Conservation (phyloP, 2,113 vertebrate species). For the Sinosuthora webbiana region DNA sequence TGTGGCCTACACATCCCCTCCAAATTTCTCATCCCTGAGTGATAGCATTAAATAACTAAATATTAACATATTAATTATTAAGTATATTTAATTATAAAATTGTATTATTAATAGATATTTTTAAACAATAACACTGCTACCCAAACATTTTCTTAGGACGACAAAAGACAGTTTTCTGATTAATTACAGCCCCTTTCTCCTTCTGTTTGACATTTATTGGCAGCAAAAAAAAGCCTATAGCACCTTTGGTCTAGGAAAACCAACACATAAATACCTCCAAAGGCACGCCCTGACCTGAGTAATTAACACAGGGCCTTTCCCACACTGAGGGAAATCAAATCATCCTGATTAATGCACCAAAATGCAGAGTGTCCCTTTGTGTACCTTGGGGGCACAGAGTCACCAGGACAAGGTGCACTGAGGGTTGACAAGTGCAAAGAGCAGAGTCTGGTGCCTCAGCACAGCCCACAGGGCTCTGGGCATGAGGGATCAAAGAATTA, state of each 20-base stretch:
- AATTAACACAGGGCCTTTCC: background rate
- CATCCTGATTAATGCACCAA: background rate
- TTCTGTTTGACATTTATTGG: background rate
- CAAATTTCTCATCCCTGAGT: background rate
- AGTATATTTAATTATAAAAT: no score
- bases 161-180: background rate
- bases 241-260: background rate
- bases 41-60: background rate
- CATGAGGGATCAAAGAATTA: background rate
- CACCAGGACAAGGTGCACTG: background rate
- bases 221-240: rapidly evolving
- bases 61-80: background rate
- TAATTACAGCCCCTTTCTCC: background rate
- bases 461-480: background rate
- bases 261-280: background rate
- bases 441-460: background rate
- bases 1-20: background rate
- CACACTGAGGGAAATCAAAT: background rate
- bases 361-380: background rate
- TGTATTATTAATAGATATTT: background rate
- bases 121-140: rapidly evolving
- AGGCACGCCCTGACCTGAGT: background rate
- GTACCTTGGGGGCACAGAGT: rapidly evolving
- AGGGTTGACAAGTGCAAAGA: background rate
- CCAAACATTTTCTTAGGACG: background rate